Conservation (phyloP, 2,797 vertebrate genomes). For the Schizopygopsis malacanthus region DNA sequence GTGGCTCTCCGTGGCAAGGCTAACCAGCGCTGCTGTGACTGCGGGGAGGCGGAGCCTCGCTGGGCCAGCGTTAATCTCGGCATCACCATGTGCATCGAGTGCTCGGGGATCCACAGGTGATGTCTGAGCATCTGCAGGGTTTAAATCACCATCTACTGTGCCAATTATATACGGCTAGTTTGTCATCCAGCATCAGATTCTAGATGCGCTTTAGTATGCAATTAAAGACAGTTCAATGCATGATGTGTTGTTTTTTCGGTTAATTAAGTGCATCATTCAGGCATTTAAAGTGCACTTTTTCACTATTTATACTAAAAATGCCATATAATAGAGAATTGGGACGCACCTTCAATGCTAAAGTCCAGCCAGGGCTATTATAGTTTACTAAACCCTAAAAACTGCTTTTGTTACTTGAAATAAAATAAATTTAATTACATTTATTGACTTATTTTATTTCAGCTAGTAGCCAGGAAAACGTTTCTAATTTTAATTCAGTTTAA, state of each 20-base stretch:
- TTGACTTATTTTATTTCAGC: not conserved
- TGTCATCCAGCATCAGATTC: not conserved
- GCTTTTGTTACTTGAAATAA: not conserved
- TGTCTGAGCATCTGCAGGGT: not conserved
- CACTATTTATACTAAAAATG: not conserved
- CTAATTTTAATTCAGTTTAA: not conserved
- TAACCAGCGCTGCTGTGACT: conserved; percentile 79
- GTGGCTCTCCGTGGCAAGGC: conserved; percentile 70
- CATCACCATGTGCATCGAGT: conserved; percentile 82
- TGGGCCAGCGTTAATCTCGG: conserved; percentile 82
- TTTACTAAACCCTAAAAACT: no score
- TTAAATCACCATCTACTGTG: not conserved
- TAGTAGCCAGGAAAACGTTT: not conserved
- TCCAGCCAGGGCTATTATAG: no score
- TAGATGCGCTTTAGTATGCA: not conserved
- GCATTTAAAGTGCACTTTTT: not conserved
- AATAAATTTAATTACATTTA: not conserved
- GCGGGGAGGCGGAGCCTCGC: conserved; percentile 75
- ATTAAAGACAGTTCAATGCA: not conserved
- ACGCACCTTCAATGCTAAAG: no score
- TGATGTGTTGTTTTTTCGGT: not conserved
- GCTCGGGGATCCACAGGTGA: conserved; percentile 78
- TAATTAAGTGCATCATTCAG: not conserved
- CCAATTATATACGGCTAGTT: not conserved
- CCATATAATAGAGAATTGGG: no score